These are phyloP conservation scores for Azemiops feae DNA, from an alignment of 2,113 vertebrate genomes.

Conservation along the genomic window DNA sequence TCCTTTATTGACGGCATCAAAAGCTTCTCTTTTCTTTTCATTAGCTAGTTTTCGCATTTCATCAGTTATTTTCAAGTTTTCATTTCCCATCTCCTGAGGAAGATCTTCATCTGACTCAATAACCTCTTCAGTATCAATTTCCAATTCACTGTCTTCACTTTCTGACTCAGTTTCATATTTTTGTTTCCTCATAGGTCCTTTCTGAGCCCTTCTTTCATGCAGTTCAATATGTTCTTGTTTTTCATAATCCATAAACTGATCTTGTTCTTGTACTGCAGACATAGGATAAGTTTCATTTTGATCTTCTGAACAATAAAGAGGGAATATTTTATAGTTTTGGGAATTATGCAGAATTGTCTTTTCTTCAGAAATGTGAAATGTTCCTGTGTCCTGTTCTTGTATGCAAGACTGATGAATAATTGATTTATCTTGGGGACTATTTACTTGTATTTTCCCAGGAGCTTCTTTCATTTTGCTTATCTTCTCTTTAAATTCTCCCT, in stretches of 20 bases:
- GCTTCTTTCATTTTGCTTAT: not conserved
- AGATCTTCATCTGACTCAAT: conserved; percentile 19
- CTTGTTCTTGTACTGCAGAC: not conserved
- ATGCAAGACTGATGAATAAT: not conserved
- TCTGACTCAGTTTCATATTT: not conserved
- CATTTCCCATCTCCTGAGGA: conserved; percentile 23
- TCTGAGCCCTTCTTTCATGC: not conserved
- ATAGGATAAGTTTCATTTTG: not conserved
- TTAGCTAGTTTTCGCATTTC: conserved; percentile 4
- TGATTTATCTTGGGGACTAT: not conserved
- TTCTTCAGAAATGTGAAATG: not conserved
- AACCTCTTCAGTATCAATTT: conserved; percentile 22
- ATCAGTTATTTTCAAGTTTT: not conserved
- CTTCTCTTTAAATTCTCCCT: not conserved
- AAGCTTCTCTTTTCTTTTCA: conserved; percentile 31
- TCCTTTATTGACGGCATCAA: conserved; percentile 20
- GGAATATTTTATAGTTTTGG: not conserved
- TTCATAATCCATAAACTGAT: not conserved
- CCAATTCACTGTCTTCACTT: conserved; percentile 18
- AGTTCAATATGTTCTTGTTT: not conserved
- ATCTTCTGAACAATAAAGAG: not conserved
- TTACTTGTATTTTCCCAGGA: not conserved
- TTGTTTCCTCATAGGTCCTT: not conserved
- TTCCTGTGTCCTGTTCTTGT: not conserved
- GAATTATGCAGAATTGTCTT: not conserved